A percentile compares a stretch with the other conserved stretches of the same genome.
Evolutionary conservation across 2,888 invertebrate species (phyloP).

Genomic region (Clusia tigrina): DNA sequence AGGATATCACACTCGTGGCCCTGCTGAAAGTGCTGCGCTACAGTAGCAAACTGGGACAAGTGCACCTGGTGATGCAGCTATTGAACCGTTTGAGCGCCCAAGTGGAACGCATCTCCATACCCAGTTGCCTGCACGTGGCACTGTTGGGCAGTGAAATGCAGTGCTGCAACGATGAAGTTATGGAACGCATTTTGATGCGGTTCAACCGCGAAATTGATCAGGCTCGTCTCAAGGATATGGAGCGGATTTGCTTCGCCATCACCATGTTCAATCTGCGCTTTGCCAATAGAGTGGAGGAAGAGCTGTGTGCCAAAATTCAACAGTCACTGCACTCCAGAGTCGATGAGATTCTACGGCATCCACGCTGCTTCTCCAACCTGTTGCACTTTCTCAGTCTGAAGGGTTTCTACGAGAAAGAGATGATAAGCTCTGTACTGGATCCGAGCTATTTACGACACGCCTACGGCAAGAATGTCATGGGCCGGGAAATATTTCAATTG

Average conservation of each 20-base stretch:
- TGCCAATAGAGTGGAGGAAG: conserved; percentile 64
- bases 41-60: conserved; percentile 65
- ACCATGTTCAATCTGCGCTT: conserved; percentile 71
- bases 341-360: conserved; percentile 69
- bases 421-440: conserved; percentile 68
- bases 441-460: conserved; percentile 68
- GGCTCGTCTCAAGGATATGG: conserved; percentile 77
- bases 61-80: conserved; percentile 65
- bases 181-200: conserved; percentile 67
- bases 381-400: conserved; percentile 70
- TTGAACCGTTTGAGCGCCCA: conserved; percentile 68
- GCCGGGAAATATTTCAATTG: conserved; percentile 71
- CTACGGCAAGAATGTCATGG: conserved; percentile 67
- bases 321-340: conserved; percentile 67
- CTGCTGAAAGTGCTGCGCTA: conserved; percentile 70
- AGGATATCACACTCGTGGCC: conserved; percentile 73
- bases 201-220: conserved; percentile 65
- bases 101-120: conserved; percentile 69
- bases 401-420: conserved; percentile 68
- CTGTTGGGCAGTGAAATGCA: conserved; percentile 69
- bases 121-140: conserved; percentile 73
- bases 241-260: conserved; percentile 72
- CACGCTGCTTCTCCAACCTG: conserved; percentile 70
- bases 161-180: conserved; percentile 64
- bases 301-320: conserved; percentile 65